A percentile compares a stretch with the other conserved stretches of the same genome.
These are phyloP conservation scores for Pithecia hirsuta DNA, from an alignment of 2,797 vertebrate species.

Conservation along the genomic window DNA sequence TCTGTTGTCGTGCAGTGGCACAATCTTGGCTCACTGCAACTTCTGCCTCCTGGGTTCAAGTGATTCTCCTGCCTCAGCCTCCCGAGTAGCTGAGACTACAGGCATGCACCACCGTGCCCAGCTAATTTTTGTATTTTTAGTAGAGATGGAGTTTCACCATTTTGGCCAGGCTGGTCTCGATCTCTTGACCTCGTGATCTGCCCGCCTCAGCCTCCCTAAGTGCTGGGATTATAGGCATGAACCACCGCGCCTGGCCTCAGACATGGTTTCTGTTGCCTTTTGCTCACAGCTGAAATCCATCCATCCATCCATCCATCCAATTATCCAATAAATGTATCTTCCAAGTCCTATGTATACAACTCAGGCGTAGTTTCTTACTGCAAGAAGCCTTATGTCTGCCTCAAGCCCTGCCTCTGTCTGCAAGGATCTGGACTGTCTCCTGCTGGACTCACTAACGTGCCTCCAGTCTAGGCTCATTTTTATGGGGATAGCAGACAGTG, in stretches of 20 bases:
- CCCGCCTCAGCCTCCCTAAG: no score
- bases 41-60: no score
- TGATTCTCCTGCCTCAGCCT: no score
- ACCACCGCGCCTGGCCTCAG: not conserved
- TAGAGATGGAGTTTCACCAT: no score
- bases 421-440: not conserved
- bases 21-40: no score
- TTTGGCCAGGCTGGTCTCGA: no score
- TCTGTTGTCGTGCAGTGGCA: no score
- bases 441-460: not conserved
- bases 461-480: not conserved
- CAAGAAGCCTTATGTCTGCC: not conserved
- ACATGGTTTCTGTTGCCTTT: not conserved
- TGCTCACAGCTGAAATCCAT: not conserved
- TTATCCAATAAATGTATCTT: not conserved
- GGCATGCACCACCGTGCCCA: no score
- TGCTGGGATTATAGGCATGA: no score
- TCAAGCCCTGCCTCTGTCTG: not conserved
- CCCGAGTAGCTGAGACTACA: no score
- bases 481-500: not conserved
- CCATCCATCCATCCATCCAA: not conserved
- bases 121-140: no score
- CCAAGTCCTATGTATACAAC: not conserved
- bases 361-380: not conserved
- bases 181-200: no score